A percentile compares a stretch with the other conserved stretches of the same genome.
phyloP scores from a whole-genome alignment of 2,797 vertebrate genomes.

The Poecilia picta region DNA sequence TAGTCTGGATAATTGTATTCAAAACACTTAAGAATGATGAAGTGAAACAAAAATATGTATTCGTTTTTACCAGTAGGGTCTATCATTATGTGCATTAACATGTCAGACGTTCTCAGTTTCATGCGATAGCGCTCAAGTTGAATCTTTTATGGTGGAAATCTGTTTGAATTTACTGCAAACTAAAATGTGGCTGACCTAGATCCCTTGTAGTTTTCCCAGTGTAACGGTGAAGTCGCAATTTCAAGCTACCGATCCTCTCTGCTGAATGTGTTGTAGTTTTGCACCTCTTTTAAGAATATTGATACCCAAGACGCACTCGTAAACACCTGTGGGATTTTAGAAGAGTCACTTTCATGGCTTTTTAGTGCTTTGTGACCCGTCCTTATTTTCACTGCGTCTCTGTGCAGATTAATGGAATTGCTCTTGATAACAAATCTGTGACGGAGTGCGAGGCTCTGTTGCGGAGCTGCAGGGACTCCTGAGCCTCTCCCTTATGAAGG shows the following conservation, averaged over 20 bases:
- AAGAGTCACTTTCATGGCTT: slow-evolving; percentile 17
- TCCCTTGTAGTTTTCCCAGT: slow-evolving; percentile 40
- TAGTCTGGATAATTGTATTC: neutral
- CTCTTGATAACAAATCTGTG: slow-evolving; percentile 97
- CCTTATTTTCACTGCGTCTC: slow-evolving; percentile 54
- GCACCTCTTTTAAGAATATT: slow-evolving; percentile 20
- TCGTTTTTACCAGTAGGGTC: slow-evolving; percentile 9
- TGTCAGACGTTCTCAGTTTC: neutral
- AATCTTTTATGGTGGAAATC: slow-evolving; percentile 61
- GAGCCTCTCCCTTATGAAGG: slow-evolving; percentile 97
- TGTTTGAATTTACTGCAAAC: slow-evolving; percentile 42
- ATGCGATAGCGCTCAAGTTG: slow-evolving; percentile 8
- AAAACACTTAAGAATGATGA: slow-evolving; percentile 6
- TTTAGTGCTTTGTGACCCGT: slow-evolving; percentile 35
- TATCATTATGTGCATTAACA: slow-evolving; percentile 6
- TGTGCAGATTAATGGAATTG: slow-evolving; percentile 94
- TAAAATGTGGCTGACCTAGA: slow-evolving; percentile 58
- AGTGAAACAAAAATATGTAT: slow-evolving; percentile 42
- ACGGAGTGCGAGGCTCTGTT: slow-evolving; percentile 96
- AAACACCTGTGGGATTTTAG: slow-evolving; percentile 24
- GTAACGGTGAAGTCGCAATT: slow-evolving; percentile 14
- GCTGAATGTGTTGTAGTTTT: slow-evolving; percentile 39
- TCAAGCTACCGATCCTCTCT: slow-evolving; percentile 17
- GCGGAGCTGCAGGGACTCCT: slow-evolving; percentile 93
- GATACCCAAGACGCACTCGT: slow-evolving; percentile 5